Evolutionary conservation across 2,888 invertebrate genomes (phyloP).

Genomic region (Elmis aenea): DNA sequence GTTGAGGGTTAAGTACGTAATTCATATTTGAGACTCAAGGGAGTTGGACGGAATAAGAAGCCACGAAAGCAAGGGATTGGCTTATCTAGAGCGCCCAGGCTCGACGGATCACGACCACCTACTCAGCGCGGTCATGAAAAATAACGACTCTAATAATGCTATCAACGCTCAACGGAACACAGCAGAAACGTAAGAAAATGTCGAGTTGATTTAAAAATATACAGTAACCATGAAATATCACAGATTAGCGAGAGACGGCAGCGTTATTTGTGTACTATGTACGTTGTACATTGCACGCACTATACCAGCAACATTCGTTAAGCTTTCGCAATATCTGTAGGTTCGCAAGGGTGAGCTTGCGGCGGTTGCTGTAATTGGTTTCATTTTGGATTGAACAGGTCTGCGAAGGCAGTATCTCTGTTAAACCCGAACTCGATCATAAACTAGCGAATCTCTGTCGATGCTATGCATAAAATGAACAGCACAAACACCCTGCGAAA

Average conservation of each 20-base stretch:
- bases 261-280: constrained; percentile 23
- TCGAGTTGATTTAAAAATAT: constrained; percentile 29
- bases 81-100: constrained; percentile 42
- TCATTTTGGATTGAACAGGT: constrained; percentile 37
- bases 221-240: constrained; percentile 31
- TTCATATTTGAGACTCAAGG: constrained; percentile 35
- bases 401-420: constrained; percentile 17
- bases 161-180: constrained; percentile 36
- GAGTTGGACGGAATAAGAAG: constrained; percentile 26
- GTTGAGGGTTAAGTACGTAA: constrained; percentile 38
- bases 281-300: no score
- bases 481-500: constrained; percentile 21
- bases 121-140: constrained; percentile 37
- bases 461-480: constrained; percentile 22
- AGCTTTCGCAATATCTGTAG: constrained; percentile 20
- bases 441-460: constrained; percentile 23
- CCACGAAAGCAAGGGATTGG: constrained; percentile 32
- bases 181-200: constrained; percentile 34
- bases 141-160: constrained; percentile 44
- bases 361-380: constrained; percentile 34
- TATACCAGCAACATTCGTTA: constrained; percentile 22
- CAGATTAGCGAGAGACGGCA: constrained; percentile 24
- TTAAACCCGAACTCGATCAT: constrained; percentile 21
- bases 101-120: constrained; percentile 33
- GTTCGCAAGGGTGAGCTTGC: constrained; percentile 20